Percentiles rank a stretch among this genome's conserved stretches.
phyloP scores from a whole-genome alignment of 2,113 vertebrate species.

The Solea solea region DNA sequence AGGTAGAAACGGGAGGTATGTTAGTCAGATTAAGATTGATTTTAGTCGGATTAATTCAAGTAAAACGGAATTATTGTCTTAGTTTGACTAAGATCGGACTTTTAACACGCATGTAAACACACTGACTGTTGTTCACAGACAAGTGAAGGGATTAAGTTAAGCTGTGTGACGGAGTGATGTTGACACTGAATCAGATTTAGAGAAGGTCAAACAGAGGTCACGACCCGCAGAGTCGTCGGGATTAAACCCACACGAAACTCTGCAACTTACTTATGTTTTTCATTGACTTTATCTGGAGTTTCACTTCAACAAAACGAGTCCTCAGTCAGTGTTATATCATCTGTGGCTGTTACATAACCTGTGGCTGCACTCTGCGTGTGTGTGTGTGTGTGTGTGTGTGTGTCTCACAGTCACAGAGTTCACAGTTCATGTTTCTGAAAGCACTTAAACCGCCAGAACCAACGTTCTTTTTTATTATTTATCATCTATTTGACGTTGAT shows the following conservation, averaged over 20 bases:
- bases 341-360: slow-evolving; percentile 54
- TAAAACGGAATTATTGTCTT: too few relatives aligned
- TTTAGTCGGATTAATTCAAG: too few relatives aligned
- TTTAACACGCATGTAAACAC: too few relatives aligned
- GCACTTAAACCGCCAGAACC: neutral
- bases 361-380: neutral
- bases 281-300: slow-evolving; percentile 3
- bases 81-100: too few relatives aligned
- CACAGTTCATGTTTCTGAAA: neutral
- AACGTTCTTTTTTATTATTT: neutral
- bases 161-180: too few relatives aligned
- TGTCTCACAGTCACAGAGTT: neutral
- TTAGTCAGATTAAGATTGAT: too few relatives aligned
- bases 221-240: neutral
- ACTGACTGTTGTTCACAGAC: too few relatives aligned
- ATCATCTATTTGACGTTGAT: too few relatives aligned
- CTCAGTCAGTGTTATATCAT: slow-evolving; percentile 23
- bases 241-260: neutral
- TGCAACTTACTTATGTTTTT: slow-evolving; percentile 5
- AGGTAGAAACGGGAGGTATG: too few relatives aligned
- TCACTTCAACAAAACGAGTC: slow-evolving; percentile 37
- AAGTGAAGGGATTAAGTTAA: too few relatives aligned
- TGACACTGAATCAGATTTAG: neutral
- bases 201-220: neutral
- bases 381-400: slow-evolving; percentile 14